Percentiles rank a stretch among this genome's conserved stretches.
Conservation (phyloP, 2,888 invertebrate species). For the Zygothrica quintamaculata region DNA sequence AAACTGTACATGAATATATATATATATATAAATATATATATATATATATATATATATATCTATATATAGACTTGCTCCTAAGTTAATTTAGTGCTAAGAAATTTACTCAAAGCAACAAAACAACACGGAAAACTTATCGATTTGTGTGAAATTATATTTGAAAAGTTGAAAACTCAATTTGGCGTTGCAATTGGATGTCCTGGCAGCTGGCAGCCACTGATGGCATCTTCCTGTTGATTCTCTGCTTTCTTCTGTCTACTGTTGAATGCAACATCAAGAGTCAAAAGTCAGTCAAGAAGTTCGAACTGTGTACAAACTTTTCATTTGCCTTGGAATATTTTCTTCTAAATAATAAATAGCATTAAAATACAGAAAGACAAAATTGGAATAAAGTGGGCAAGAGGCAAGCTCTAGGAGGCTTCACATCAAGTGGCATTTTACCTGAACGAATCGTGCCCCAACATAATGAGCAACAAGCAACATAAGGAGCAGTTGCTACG, state of each 20-base stretch:
- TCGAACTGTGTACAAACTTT: constrained; percentile 50
- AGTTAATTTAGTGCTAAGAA: constrained; percentile 65
- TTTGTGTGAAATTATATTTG: constrained; percentile 75
- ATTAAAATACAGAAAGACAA: constrained; percentile 40
- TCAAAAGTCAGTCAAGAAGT: constrained; percentile 30
- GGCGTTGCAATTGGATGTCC: constrained; percentile 58
- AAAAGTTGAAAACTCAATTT: constrained; percentile 78
- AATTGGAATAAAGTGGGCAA: constrained; percentile 21
- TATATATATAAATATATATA: constrained; percentile 1
- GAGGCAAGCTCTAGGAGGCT: constrained; percentile 25
- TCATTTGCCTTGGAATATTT: constrained; percentile 45
- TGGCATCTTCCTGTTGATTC: constrained; percentile 16
- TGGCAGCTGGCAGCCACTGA: constrained; percentile 15
- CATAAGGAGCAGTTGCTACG: constrained; percentile 31
- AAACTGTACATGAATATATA: neutral
- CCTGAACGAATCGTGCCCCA: constrained; percentile 64
- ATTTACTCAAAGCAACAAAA: constrained; percentile 39
- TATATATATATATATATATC: neutral
- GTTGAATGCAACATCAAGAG: constrained; percentile 60
- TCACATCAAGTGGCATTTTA: constrained; percentile 61
- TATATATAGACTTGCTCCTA: constrained; percentile 41
- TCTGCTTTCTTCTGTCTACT: too few relatives aligned
- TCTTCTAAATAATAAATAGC: constrained; percentile 73
- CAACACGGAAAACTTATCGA: constrained; percentile 81
- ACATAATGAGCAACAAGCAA: constrained; percentile 66